A percentile compares a stretch with the other conserved stretches of the same genome.
phyloP scores from a whole-genome alignment of 2,113 vertebrate genomes.

The Osmerus eperlanus region DNA sequence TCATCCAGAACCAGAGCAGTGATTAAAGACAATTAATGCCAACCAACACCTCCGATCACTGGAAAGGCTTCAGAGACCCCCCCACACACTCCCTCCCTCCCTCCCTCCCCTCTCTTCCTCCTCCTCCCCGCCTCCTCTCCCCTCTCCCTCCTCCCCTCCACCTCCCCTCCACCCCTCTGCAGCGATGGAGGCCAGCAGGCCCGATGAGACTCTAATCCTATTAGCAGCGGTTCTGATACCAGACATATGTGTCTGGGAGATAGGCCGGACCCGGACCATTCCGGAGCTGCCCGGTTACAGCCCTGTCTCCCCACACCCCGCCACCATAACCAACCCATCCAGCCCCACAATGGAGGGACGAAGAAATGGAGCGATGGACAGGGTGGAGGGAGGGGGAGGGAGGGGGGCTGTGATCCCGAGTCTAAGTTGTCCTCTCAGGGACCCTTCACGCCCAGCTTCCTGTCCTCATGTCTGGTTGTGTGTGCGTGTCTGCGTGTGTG shows the following conservation, averaged over 20 bases:
- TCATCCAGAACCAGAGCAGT: not conserved
- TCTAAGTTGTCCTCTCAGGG: not conserved
- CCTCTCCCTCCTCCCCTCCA: not conserved
- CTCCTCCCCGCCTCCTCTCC: conserved; percentile 7
- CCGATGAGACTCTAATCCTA: too few relatives aligned
- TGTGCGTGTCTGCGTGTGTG: too few relatives aligned
- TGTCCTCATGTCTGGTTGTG: not conserved
- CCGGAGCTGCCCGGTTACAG: too few relatives aligned
- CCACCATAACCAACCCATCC: too few relatives aligned
- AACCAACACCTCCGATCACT: not conserved
- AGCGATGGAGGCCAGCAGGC: too few relatives aligned
- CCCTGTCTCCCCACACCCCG: too few relatives aligned
- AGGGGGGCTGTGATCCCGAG: not conserved
- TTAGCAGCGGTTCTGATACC: too few relatives aligned
- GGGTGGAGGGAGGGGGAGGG: not conserved
- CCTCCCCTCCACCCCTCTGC: not conserved
- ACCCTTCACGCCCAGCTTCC: not conserved
- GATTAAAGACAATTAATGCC: not conserved
- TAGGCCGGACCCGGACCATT: too few relatives aligned
- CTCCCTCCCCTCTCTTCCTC: conserved; percentile 1
- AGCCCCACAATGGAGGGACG: too few relatives aligned
- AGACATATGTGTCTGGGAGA: too few relatives aligned
- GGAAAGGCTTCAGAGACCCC: not conserved
- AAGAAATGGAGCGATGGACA: not conserved
- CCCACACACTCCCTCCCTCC: not conserved